These are phyloP conservation scores for Chrysomela aeneicollis DNA, from an alignment of 2,888 invertebrate genomes.

Conservation along the genomic window DNA sequence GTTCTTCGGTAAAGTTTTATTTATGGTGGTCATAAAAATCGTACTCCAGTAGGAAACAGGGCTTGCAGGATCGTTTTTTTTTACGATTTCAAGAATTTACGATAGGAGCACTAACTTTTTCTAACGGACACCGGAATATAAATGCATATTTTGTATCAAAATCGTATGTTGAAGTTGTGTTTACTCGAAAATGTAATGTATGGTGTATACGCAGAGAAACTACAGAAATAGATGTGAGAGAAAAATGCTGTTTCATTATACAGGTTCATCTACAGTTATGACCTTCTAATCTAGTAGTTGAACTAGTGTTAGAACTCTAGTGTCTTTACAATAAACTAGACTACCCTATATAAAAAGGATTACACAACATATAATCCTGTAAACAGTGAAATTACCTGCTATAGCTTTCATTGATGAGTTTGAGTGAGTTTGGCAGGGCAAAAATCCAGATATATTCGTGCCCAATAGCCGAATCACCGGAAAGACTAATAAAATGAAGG, in stretches of 20 bases:
- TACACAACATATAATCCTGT: too few species aligned
- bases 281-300: too few species aligned
- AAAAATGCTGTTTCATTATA: too few species aligned
- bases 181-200: neutral
- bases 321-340: too few species aligned
- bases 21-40: conserved; percentile 21
- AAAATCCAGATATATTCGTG: neutral
- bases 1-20: conserved; percentile 9
- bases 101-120: neutral
- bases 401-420: neutral
- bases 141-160: neutral
- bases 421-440: neutral
- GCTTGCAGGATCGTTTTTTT: conserved; percentile 14
- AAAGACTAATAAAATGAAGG: neutral
- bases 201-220: neutral
- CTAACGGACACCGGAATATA: neutral
- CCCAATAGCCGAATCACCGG: neutral
- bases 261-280: too few species aligned
- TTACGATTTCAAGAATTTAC: conserved; percentile 18
- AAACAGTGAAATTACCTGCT: too few species aligned
- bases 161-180: conserved; percentile 4
- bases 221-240: neutral
- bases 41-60: conserved; percentile 14
- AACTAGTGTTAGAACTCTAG: too few species aligned
- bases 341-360: too few species aligned